Percentiles rank a stretch among this genome's conserved stretches.
Conservation (phyloP, 2,888 invertebrate genomes). For the Lepidocyrtinus sp. region DNA sequence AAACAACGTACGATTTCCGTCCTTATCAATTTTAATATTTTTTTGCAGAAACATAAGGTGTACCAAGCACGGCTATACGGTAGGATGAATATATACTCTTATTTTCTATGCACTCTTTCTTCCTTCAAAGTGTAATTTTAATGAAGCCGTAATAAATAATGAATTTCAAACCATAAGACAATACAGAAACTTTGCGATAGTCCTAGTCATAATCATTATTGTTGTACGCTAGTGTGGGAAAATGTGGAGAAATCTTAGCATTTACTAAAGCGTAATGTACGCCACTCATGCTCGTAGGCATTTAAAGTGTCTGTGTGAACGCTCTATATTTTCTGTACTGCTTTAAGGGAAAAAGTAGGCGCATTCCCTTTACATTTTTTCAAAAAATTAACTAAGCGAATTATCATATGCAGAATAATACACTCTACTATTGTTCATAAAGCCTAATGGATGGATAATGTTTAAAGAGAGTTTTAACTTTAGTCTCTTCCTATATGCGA, state of each 20-base stretch:
- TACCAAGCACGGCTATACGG: too few relatives aligned
- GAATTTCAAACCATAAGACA: conserved; percentile 17
- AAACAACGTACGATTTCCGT: not conserved
- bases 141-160: conserved; percentile 34
- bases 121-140: conserved; percentile 19
- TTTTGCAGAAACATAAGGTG: too few relatives aligned
- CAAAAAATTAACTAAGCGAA: not conserved
- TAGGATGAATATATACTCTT: not conserved
- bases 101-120: not conserved
- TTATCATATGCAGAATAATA: not conserved
- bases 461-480: not conserved
- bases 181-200: not conserved
- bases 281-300: too few relatives aligned
- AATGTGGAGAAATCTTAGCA: conserved; percentile 57
- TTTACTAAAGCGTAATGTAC: too few relatives aligned
- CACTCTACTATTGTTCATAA: too few relatives aligned
- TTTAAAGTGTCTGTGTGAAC: conserved; percentile 41
- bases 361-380: conserved; percentile 23
- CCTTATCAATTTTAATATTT: too few relatives aligned
- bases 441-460: conserved; percentile 1
- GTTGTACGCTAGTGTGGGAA: conserved; percentile 43
- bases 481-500: too few relatives aligned
- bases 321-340: conserved; percentile 41
- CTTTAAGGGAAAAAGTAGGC: conserved; percentile 15
- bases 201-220: too few relatives aligned